Evolutionary conservation across 2,888 invertebrate species (phyloP).

Genomic region (Metopia argyrocephala): DNA sequence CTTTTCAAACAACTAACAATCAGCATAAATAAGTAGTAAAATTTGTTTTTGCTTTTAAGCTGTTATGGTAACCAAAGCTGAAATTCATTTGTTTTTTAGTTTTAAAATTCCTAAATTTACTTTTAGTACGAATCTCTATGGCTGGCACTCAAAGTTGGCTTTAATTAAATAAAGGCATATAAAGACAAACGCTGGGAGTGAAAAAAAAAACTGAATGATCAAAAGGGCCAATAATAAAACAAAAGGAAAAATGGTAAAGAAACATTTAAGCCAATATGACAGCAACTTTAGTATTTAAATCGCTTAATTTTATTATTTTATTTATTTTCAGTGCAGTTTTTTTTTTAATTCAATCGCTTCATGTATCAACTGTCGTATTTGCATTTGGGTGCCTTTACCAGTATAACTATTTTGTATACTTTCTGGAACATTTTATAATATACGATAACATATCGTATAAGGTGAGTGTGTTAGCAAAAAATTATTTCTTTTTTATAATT

Average conservation of each 20-base stretch:
- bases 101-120: not conserved
- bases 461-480: not conserved
- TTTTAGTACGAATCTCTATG: not conserved
- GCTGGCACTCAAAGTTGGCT: not conserved
- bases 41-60: too few species aligned
- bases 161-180: not conserved
- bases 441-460: too few species aligned
- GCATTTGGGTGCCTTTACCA: slow-evolving; percentile 43
- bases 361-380: slow-evolving; percentile 10
- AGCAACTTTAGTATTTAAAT: slow-evolving; percentile 56
- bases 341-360: slow-evolving; percentile 30
- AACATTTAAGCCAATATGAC: slow-evolving; percentile 49
- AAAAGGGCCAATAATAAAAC: slow-evolving; percentile 9
- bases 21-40: slow-evolving; percentile 37
- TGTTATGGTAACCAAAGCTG: not conserved
- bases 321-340: not conserved
- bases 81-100: not conserved
- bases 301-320: slow-evolving; percentile 54
- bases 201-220: not conserved
- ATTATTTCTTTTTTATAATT: not conserved
- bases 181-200: not conserved
- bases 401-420: not conserved
- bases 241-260: slow-evolving; percentile 19
- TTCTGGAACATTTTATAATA: not conserved
- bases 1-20: slow-evolving; percentile 29